A percentile compares a stretch with the other conserved stretches of the same genome.
Conservation (phyloP, 2,113 vertebrate genomes). For the Saiga tatarica region DNA sequence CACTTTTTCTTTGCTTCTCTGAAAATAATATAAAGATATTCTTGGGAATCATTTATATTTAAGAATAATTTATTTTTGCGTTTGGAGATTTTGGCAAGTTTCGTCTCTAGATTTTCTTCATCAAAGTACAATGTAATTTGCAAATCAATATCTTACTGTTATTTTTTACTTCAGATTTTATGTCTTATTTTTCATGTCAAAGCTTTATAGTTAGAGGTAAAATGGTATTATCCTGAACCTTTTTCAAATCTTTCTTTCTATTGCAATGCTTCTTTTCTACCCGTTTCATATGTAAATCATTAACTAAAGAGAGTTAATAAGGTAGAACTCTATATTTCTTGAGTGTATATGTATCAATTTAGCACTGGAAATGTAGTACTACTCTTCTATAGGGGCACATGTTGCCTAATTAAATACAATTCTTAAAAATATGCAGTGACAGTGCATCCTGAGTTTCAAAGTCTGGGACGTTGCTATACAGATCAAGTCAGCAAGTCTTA, state of each 20-base stretch:
- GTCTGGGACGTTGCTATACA: background rate
- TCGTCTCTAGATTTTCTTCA: constrained; percentile 10
- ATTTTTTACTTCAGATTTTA: background rate
- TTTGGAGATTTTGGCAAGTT: background rate
- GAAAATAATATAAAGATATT: background rate
- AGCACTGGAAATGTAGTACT: background rate
- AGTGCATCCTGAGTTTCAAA: background rate
- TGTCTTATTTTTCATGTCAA: background rate
- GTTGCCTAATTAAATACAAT: background rate
- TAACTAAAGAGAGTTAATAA: background rate
- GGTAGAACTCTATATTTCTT: background rate
- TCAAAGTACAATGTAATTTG: constrained; percentile 17
- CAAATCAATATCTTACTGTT: background rate
- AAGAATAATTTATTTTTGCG: background rate
- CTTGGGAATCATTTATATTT: background rate
- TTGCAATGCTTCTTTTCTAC: background rate
- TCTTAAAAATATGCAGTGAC: background rate
- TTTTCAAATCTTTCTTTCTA: background rate
- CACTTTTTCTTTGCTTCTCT: constrained; percentile 16
- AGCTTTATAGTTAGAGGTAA: background rate
- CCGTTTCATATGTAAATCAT: background rate
- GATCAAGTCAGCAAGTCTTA: background rate
- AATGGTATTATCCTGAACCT: background rate
- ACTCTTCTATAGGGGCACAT: background rate
- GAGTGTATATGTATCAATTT: background rate